Conservation (phyloP, 2,113 vertebrate genomes). For the Chauna torquata region DNA sequence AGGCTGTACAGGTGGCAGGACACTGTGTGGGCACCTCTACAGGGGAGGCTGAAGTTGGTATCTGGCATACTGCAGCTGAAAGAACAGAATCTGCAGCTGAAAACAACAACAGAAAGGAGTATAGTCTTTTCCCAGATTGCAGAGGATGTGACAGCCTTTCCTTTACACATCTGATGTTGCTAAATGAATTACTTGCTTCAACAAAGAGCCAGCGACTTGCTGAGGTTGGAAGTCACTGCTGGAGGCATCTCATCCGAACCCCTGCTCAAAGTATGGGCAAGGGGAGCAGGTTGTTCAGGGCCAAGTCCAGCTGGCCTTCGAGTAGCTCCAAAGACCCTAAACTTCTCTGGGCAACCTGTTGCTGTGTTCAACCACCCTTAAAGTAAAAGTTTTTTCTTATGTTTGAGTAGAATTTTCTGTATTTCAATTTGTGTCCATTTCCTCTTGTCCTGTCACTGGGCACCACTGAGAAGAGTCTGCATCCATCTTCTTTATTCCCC, state of each 20-base stretch:
- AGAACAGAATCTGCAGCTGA: background rate
- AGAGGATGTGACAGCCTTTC: background rate
- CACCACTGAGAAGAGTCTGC: background rate
- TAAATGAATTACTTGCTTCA: background rate
- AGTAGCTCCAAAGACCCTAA: background rate
- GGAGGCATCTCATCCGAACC: background rate
- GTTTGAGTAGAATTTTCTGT: background rate
- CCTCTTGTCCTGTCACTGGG: background rate
- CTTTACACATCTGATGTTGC: background rate
- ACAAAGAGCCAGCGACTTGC: background rate
- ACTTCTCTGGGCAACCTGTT: background rate
- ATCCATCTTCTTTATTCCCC: background rate
- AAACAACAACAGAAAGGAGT: background rate
- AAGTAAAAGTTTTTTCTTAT: background rate
- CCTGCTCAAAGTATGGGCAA: background rate
- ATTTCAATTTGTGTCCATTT: background rate
- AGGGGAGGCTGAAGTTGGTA: background rate
- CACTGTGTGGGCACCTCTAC: fast-evolving
- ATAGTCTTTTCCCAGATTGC: background rate
- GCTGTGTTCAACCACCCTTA: background rate
- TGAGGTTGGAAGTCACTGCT: background rate
- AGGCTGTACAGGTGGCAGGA: background rate
- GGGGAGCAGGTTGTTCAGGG: background rate
- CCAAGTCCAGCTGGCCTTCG: background rate
- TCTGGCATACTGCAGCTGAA: background rate